Evolutionary conservation across 1,140 invertebrate genomes (phyloP).

Genomic region (Latrodectus geometricus): DNA sequence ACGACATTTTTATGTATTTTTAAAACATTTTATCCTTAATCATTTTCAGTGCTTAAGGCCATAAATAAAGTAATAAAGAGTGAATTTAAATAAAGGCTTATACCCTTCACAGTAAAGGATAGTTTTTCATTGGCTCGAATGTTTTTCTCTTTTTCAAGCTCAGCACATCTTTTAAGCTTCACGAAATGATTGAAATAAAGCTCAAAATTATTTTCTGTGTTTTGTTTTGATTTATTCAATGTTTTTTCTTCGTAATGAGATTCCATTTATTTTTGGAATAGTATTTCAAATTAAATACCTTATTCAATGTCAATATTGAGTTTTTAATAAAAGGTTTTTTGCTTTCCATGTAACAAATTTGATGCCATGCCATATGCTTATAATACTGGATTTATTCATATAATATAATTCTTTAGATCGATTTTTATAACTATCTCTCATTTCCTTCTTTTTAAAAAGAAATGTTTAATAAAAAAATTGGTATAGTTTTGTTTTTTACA

Average conservation of each 20-base stretch:
- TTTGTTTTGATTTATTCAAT: conserved; percentile 17
- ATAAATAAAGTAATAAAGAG: conserved; percentile 2
- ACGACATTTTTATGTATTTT: neutral
- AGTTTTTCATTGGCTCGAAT: neutral
- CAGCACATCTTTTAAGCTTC: conserved; percentile 11
- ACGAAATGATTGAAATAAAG: conserved; percentile 27
- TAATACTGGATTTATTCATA: too few relatives aligned
- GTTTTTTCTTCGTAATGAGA: neutral
- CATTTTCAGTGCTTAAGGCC: conserved; percentile 25
- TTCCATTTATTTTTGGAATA: neutral
- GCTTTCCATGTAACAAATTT: too few relatives aligned
- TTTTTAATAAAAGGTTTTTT: too few relatives aligned
- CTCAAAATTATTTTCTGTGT: neutral
- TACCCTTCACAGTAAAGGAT: neutral
- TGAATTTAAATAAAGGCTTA: too few relatives aligned
- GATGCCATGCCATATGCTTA: too few relatives aligned
- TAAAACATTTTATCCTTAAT: conserved; percentile 1
- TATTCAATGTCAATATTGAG: too few relatives aligned
- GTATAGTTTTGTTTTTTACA: too few relatives aligned
- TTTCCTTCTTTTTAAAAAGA: too few relatives aligned
- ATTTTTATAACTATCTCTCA: too few relatives aligned
- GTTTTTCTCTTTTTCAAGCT: neutral
- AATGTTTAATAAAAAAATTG: too few relatives aligned
- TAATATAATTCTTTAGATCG: too few relatives aligned
- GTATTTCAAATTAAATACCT: too few relatives aligned